Evolutionary conservation across 2,888 invertebrate genomes (phyloP).

Genomic region (Teleogryllus oceanicus): DNA sequence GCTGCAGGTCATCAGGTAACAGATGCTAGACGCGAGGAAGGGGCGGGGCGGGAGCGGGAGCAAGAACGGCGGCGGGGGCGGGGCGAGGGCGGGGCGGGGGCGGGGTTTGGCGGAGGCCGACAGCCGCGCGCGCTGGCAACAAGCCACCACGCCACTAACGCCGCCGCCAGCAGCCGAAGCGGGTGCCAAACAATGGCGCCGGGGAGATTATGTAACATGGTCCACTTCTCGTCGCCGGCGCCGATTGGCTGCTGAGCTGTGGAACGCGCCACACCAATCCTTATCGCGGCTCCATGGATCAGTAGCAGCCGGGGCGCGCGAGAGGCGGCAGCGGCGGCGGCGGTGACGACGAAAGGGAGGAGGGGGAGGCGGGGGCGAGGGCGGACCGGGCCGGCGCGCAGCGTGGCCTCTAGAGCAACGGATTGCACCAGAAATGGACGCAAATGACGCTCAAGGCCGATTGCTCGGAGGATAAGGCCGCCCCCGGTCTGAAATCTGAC

Average conservation of each 20-base stretch:
- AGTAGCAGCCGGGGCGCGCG: conserved; percentile 41
- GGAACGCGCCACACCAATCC: conserved; percentile 18
- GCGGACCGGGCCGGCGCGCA: background rate
- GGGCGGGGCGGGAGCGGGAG: background rate
- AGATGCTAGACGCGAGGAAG: background rate
- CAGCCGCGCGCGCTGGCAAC: background rate
- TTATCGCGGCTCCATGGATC: conserved; percentile 6
- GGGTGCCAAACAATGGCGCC: conserved; percentile 1
- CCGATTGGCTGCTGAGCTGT: background rate
- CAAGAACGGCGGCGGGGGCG: background rate
- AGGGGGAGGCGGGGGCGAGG: background rate
- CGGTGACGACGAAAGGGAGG: background rate
- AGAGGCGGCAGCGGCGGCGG: conserved; percentile 43
- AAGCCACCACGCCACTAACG: background rate
- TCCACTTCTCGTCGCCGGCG: background rate
- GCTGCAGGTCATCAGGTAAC: background rate
- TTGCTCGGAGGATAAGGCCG: background rate
- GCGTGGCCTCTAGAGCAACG: background rate
- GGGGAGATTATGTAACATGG: background rate
- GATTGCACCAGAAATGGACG: background rate
- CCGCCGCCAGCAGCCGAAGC: conserved; percentile 4
- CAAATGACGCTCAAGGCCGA: conserved; percentile 7
- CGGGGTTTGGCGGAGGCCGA: background rate
- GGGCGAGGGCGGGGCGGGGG: background rate
- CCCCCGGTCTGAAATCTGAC: too few species aligned